These are phyloP conservation scores for Ictalurus punctatus DNA, from an alignment of 2,113 vertebrate species.

Conservation along the genomic window DNA sequence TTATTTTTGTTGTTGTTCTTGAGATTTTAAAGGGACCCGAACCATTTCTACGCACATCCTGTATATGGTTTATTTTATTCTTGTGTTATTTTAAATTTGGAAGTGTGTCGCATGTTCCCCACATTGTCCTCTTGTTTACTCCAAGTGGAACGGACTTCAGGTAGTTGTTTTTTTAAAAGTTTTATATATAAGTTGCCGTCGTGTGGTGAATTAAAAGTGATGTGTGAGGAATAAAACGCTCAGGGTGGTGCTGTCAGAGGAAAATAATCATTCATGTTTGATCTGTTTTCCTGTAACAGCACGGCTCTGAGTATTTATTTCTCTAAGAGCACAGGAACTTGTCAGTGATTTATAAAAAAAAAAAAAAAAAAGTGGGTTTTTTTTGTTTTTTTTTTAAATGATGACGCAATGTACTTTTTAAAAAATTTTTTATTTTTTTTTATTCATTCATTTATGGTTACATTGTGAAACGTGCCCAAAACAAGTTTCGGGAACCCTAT, in stretches of 20 bases:
- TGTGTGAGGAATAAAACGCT: background rate
- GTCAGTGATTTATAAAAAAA: background rate
- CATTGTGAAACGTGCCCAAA: no score
- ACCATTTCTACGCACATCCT: background rate
- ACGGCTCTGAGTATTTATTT: background rate
- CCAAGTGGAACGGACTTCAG: background rate
- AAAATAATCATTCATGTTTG: background rate
- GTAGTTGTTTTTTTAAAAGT: no score
- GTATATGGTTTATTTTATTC: background rate
- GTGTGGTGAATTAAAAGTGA: background rate
- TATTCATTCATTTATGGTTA: background rate
- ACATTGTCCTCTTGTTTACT: background rate
- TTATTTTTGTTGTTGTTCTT: background rate
- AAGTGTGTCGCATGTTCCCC: background rate
- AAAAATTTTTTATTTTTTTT: no score
- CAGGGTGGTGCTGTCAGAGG: no score
- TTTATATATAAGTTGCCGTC: no score
- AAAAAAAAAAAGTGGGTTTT: no score
- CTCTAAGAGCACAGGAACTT: background rate
- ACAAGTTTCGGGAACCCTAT: background rate
- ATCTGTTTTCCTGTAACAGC: background rate
- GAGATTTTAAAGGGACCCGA: background rate
- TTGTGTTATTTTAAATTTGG: background rate
- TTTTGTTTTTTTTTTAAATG: background rate
- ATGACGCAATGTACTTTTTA: background rate